Base-by-base conservation (phyloP, 2,113 vertebrate species). In the Speoplatyrhinus poulsoni region DNA sequence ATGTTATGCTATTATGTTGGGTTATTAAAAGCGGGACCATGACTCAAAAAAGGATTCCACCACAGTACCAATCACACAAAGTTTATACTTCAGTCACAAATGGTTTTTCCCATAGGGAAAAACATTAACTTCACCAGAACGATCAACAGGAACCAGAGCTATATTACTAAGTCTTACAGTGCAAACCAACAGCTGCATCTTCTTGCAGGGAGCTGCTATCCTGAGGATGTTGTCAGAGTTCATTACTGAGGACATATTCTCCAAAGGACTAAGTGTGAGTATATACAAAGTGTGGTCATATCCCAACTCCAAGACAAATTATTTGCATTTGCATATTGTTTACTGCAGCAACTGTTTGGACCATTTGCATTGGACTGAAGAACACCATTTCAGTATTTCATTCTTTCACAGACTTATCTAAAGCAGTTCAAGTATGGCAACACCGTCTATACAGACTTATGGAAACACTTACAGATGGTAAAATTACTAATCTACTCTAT, bases 221-320 rank as follows among this genome's bases (percentile, higher is more conserved):
- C 86, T 98, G 57, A 90, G 94, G 71, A 99, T 99, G 97, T 91
- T 99, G 11, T 98, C 97, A 0, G 78, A 88, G 67, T 99, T 98
- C 76, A 92, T 99, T 63, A 91, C 84, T 0, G 96, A 99, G 75
- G 3, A 89, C 0, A 66, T 96, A 6, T 99, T 99, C 85, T 89
- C 82, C 61, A 13, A 68, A 32, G 97, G 97, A 56, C 83, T 99
- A 56, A 81, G 90, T 57, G 97, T 99, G 86, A 95, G 95, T 87
- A 68, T 26, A 5, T 6, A 41, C 36, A 41, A 41, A 41, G 6
- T 41, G 36, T 6, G 36, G 36, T 41, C 36, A 41, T 41, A 41
- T 41, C 36, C 36, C 36, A 41, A 41, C 4, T 41, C 36, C 36
- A 41, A 41, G 7, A 41, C 36, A 5, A 5, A 41, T 41, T 4